Evolutionary conservation across 2,797 vertebrate genomes (phyloP).

Genomic region (Enteromius radiatus): DNA sequence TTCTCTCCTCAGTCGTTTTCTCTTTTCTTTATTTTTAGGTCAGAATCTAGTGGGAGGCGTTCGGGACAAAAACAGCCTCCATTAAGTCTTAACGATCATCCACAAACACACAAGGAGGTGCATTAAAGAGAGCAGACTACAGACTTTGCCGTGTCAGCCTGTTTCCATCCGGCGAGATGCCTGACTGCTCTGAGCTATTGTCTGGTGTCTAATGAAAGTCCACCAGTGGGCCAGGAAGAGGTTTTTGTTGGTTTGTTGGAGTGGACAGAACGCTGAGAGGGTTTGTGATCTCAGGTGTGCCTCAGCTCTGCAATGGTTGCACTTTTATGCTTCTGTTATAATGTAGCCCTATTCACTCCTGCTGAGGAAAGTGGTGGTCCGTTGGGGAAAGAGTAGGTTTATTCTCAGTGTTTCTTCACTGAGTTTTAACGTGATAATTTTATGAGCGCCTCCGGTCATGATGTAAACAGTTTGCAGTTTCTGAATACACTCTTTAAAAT

Average conservation of each 20-base stretch:
- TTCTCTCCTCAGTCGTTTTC: not conserved
- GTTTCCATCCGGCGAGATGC: constrained; percentile 31
- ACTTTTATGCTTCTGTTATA: not conserved
- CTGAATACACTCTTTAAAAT: not conserved
- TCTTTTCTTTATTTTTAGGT: constrained; percentile 15
- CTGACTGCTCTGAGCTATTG: not conserved
- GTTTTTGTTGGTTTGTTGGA: constrained; percentile 12
- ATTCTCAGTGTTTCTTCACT: not conserved
- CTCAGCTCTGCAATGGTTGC: not conserved
- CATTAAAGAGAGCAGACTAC: constrained; percentile 29
- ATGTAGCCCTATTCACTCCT: not conserved
- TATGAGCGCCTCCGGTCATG: not conserved
- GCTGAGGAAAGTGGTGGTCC: not conserved
- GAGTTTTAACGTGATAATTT: not conserved
- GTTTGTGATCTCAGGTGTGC: constrained; percentile 17
- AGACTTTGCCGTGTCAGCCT: constrained; percentile 42
- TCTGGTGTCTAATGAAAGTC: constrained; percentile 45
- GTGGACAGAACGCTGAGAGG: constrained; percentile 15
- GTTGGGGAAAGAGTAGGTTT: not conserved
- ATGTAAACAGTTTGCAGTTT: not conserved
- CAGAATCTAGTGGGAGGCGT: constrained; percentile 18
- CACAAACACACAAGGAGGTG: constrained; percentile 19
- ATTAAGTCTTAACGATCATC: constrained; percentile 11
- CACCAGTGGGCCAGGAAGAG: constrained; percentile 1
- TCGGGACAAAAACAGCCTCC: not conserved